phyloP scores from a whole-genome alignment of 2,888 invertebrate genomes.

The Prenolepis imparis region DNA sequence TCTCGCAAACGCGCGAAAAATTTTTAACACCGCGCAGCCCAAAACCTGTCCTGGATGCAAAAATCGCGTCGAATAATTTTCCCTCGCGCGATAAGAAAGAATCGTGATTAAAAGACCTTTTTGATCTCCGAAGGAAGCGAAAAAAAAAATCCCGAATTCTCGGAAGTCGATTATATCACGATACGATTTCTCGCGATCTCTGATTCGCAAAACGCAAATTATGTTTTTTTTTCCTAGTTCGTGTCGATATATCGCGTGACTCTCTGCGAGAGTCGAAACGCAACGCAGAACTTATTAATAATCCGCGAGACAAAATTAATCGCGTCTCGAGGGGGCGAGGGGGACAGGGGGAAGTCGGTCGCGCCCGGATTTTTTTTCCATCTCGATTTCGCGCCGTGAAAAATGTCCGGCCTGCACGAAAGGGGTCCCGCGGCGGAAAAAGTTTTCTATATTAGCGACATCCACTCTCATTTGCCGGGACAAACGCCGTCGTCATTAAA shows the following conservation, averaged over 20 bases:
- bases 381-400: not conserved
- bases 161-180: constrained; percentile 36
- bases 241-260: constrained; percentile 18
- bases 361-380: constrained; percentile 3
- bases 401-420: constrained; percentile 21
- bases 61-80: not conserved
- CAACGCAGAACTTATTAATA: constrained; percentile 25
- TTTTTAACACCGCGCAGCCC: not conserved
- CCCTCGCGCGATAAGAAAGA: too few species aligned
- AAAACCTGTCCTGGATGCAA: not conserved
- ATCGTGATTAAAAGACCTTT: not conserved
- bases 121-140: not conserved
- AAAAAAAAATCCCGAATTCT: not conserved
- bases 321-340: not conserved
- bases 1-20: not conserved
- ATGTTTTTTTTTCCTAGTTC: not conserved
- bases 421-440: constrained; percentile 27
- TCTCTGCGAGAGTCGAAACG: not conserved
- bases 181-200: constrained; percentile 43
- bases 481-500: constrained; percentile 54
- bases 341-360: not conserved
- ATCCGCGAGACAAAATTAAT: constrained; percentile 19
- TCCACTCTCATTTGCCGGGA: constrained; percentile 56
- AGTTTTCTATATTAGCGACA: constrained; percentile 56
- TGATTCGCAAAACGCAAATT: too few species aligned